Conservation (phyloP, 1,140 invertebrate species). For the Phenacoccus solenopsis region DNA sequence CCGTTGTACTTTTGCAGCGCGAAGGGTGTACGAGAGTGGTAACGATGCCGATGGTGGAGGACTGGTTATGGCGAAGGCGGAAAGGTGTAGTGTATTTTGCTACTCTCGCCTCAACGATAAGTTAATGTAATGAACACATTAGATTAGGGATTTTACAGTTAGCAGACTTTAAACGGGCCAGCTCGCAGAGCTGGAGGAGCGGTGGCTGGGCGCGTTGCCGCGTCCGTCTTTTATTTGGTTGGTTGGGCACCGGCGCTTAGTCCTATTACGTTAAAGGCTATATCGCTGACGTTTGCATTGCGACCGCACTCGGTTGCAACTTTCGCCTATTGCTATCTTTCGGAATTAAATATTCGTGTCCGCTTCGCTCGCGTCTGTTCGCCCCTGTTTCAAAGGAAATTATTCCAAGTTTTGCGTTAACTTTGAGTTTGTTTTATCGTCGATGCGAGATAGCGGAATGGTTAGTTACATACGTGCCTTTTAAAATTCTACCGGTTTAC, state of each 20-base stretch:
- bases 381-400: not conserved
- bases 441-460: not conserved
- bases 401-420: not conserved
- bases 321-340: not conserved
- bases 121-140: constrained; percentile 15
- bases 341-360: not conserved
- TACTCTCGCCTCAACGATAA: not conserved
- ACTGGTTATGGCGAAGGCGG: not conserved
- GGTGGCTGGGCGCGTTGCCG: not conserved
- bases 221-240: not conserved
- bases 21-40: not conserved
- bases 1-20: not conserved
- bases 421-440: not conserved
- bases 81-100: not conserved
- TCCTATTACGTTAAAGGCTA: not conserved
- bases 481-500: not conserved
- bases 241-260: not conserved
- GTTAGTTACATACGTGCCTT: no score
- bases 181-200: no score
- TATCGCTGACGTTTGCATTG: constrained; percentile 1
- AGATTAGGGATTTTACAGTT: constrained; percentile 4
- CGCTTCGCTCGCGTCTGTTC: not conserved
- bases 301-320: not conserved
- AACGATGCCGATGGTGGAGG: not conserved
- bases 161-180: not conserved